phyloP scores from a whole-genome alignment of 2,888 invertebrate genomes.

The Brenthis ino region DNA sequence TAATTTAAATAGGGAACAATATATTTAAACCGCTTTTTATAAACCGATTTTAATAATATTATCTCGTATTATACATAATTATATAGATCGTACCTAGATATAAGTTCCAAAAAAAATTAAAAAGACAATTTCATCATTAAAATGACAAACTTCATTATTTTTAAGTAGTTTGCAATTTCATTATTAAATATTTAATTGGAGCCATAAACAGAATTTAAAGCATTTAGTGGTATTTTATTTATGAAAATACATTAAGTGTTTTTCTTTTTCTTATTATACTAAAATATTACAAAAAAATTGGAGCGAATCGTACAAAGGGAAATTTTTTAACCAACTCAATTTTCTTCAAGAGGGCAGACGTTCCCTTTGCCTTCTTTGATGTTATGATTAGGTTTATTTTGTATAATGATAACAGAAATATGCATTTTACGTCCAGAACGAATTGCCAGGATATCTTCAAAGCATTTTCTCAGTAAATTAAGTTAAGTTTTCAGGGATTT shows the following conservation, averaged over 20 bases:
- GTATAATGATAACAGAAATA: slow-evolving; percentile 53
- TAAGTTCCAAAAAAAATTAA: no score
- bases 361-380: slow-evolving; percentile 51
- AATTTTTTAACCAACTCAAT: slow-evolving; percentile 43
- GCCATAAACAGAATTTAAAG: not conserved
- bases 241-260: not conserved
- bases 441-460: slow-evolving; percentile 38
- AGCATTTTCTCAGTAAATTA: slow-evolving; percentile 41
- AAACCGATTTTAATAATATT: no score
- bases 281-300: slow-evolving; percentile 7
- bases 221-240: not conserved
- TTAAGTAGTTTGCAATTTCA: no score
- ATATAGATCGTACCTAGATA: no score
- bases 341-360: slow-evolving; percentile 41
- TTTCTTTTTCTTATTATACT: slow-evolving; percentile 2
- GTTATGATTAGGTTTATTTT: slow-evolving; percentile 64
- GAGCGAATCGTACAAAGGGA: slow-evolving; percentile 20
- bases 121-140: no score
- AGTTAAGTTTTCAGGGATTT: slow-evolving; percentile 19
- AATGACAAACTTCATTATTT: no score
- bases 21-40: no score
- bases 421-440: slow-evolving; percentile 39
- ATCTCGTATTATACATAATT: no score
- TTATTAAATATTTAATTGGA: no score
- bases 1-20: no score